These are phyloP conservation scores for Brachymystax lenok DNA, from an alignment of 2,797 vertebrate species.

Conservation along the genomic window DNA sequence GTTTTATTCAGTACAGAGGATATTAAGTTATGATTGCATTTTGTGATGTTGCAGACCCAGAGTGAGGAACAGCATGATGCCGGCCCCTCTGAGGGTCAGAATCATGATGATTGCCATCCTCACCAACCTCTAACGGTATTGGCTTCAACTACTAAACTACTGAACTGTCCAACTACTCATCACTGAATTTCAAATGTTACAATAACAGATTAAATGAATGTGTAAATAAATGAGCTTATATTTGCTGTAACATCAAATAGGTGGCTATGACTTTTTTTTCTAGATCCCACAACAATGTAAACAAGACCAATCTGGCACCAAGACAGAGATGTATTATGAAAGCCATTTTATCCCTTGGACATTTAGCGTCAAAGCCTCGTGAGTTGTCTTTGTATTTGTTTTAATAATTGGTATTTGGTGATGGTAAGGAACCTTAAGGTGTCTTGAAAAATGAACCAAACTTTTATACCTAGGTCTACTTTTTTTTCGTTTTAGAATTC, in stretches of 20 bases:
- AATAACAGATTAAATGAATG: neutral
- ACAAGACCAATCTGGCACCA: neutral
- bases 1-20: neutral
- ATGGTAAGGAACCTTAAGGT: no score
- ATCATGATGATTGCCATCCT: neutral
- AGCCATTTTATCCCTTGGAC: neutral
- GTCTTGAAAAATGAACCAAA: no score
- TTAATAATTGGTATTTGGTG: no score
- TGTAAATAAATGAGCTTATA: neutral
- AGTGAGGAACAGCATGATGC: neutral
- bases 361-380: neutral
- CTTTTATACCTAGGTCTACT: neutral
- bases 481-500: neutral
- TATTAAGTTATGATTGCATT: neutral
- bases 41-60: neutral
- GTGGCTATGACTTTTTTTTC: neutral
- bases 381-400: neutral
- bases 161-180: neutral
- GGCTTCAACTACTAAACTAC: neutral
- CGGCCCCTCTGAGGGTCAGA: neutral
- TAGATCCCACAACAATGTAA: neutral
- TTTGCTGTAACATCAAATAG: neutral
- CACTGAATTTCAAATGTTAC: neutral
- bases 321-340: neutral
- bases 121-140: neutral